Base-by-base conservation (phyloP, 2,797 vertebrate species). In the Selene dorsalis region DNA sequence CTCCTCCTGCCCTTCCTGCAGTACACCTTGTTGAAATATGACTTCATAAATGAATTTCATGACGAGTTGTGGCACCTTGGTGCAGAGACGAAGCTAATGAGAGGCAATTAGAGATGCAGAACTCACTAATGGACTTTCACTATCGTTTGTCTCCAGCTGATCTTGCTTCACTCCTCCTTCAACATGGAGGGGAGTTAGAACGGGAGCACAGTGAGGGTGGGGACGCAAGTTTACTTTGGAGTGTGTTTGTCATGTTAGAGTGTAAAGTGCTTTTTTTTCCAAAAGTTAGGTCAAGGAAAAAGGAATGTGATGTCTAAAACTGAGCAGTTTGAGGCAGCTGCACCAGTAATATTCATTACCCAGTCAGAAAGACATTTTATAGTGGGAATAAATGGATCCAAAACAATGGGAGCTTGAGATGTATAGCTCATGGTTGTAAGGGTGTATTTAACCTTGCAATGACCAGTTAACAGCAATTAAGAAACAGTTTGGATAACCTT, bases 101-200 rank as follows among this genome's bases (percentile, higher is more conserved):
- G 62, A 82, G 70, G 68, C 77, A 85, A 84, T 91, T 89, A 90
- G 65, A 73, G 72, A 86, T 80, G 62, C 83, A 66, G 69, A 88
- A 75, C 70, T 76, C 53, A 41, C 86, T 88, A 88, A 91, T 90
- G 86, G 88, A 87, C 78, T 83, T 85, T 84, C 58, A 48, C 63
- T 68, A 67, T 82, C 55, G 20, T 85, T 89, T 74, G 69, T 87
- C 80, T 74, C 73, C 32, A 69, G 60, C 59, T 78, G 69, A 82
- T 82, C 63, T 78, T 13, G 56, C 55, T 45, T 61, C 41, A 47
- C 43, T 78, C 30, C 28, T 75, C 24, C 26, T 45, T 67, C 52
- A 38, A 26, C 6, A 0, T 24, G 62, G 50, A 55, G 28, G 20
- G 48, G n/a, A 24, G 22, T 11, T 39, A 52, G 48, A 75, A 56